phyloP scores from a whole-genome alignment of 92 coral and sea anemone genomes.

The Chrysogorgia sp. region DNA sequence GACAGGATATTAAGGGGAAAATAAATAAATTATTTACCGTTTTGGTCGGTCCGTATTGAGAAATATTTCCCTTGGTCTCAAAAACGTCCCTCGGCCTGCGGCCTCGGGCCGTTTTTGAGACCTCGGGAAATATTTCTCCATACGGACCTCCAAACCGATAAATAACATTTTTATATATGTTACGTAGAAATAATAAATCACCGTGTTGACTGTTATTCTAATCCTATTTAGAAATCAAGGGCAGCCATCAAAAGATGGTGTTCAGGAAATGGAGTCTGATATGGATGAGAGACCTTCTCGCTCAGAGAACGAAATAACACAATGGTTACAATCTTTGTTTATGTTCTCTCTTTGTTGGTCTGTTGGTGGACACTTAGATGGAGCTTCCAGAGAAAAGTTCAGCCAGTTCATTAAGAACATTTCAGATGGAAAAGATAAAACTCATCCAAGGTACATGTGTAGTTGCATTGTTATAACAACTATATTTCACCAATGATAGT shows the following conservation, averaged over 20 bases:
- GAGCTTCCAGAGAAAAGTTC: constrained; percentile 88
- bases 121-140: no score
- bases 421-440: constrained; percentile 87
- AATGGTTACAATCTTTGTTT: constrained; percentile 95
- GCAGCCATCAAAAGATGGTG: constrained; percentile 58
- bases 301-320: constrained; percentile 83
- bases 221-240: constrained; percentile 29
- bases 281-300: constrained; percentile 78
- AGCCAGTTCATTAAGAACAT: constrained; percentile 87
- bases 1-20: no score
- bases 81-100: no score
- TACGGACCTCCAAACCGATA: no score
- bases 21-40: no score
- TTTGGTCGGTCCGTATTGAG: no score
- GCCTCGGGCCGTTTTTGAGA: no score
- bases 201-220: background rate
- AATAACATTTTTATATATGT: no score
- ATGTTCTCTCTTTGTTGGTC: constrained; percentile 95
- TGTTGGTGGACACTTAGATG: constrained; percentile 88
- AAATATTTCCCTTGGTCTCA: no score
- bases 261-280: constrained; percentile 53
- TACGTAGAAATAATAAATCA: no score
- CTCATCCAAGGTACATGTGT: constrained; percentile 86
- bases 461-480: no score
- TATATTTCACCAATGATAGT: no score